phyloP scores from a whole-genome alignment of 2,797 vertebrate species.

The Tinamus major region DNA sequence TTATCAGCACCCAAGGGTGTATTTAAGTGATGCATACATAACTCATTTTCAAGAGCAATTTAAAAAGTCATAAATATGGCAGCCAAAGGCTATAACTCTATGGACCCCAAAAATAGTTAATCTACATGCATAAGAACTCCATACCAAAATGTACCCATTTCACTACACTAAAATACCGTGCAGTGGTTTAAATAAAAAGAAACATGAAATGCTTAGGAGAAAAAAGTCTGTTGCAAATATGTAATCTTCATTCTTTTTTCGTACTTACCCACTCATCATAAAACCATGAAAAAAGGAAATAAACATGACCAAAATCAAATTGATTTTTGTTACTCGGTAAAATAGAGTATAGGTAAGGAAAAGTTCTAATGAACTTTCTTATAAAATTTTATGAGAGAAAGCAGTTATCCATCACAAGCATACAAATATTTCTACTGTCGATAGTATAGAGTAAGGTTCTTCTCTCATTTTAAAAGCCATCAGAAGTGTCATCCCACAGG shows the following conservation, averaged over 20 bases:
- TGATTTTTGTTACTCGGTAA: not conserved
- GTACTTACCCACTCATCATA: not conserved
- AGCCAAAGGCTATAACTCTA: not conserved
- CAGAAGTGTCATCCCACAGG: not conserved
- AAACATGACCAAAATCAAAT: not conserved
- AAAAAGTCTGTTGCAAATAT: not conserved
- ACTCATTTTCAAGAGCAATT: not conserved
- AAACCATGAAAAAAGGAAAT: not conserved
- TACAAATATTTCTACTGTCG: not conserved
- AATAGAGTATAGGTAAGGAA: not conserved
- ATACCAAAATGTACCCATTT: not conserved
- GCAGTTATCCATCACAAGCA: not conserved
- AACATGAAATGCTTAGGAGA: not conserved
- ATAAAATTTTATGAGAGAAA: not conserved
- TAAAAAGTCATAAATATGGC: not conserved
- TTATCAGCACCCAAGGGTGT: not conserved
- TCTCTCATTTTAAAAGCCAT: constrained; percentile 23
- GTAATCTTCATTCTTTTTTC: not conserved
- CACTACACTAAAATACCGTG: not conserved
- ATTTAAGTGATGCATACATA: not conserved
- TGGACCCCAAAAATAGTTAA: not conserved
- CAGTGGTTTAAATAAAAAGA: not conserved
- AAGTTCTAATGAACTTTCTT: not conserved
- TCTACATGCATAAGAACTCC: not conserved
- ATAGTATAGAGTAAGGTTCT: not conserved